phyloP scores from a whole-genome alignment of 2,797 vertebrate genomes.

The Kryptolebias ocellatus region DNA sequence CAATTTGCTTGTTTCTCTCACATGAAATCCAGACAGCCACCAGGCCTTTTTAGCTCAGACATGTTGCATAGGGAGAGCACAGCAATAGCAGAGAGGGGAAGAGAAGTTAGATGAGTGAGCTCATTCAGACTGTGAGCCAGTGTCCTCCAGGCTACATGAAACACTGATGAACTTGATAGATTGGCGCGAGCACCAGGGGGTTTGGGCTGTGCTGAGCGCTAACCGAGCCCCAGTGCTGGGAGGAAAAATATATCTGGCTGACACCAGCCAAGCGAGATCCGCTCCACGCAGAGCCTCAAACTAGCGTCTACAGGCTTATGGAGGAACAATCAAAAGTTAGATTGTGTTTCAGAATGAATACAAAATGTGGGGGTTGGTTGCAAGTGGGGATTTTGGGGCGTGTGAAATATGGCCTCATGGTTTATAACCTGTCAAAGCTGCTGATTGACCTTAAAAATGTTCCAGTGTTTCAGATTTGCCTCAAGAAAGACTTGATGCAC shows the following conservation, averaged over 20 bases:
- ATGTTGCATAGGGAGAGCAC: conserved; percentile 26
- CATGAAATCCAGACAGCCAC: conserved; percentile 37
- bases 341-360: conserved; percentile 53
- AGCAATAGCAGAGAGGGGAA: conserved; percentile 24
- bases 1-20: too few relatives aligned
- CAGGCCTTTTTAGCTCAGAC: conserved; percentile 22
- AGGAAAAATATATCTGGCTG: conserved; percentile 68
- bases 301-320: conserved; percentile 41
- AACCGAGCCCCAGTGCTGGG: conserved; percentile 51
- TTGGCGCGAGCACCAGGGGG: conserved; percentile 55
- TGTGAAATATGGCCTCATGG: conserved; percentile 19
- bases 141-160: conserved; percentile 72
- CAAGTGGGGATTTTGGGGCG: background rate
- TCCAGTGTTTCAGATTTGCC: conserved; percentile 32
- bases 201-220: conserved; percentile 56
- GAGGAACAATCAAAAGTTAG: conserved; percentile 56
- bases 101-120: conserved; percentile 43
- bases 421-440: conserved; percentile 49
- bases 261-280: conserved; percentile 49
- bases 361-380: conserved; percentile 2
- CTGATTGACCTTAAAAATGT: conserved; percentile 38
- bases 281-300: conserved; percentile 32
- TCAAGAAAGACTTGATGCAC: conserved; percentile 27
- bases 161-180: conserved; percentile 77
- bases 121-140: conserved; percentile 63